Percentiles rank a stretch among this genome's conserved stretches.
Conservation (phyloP, 2,888 invertebrate species). For the Synergus gifuensis region DNA sequence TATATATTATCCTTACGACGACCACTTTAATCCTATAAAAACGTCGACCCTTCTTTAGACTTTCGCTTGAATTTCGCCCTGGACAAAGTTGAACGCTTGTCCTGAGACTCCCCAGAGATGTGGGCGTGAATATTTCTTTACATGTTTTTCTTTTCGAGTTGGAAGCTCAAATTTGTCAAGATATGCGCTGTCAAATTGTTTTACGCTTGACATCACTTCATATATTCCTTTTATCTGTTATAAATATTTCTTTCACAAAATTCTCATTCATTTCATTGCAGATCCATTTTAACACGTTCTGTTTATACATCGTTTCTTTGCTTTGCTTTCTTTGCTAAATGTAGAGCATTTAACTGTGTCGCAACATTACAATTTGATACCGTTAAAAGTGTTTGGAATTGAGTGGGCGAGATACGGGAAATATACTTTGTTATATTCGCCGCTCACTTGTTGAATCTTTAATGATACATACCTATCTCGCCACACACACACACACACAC, state of each 20-base stretch:
- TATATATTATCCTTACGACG: not conserved
- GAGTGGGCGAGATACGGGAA: not conserved
- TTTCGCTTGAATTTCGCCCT: constrained; percentile 6
- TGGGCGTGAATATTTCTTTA: constrained; percentile 16
- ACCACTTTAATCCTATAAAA: constrained; percentile 22
- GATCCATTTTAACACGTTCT: not conserved
- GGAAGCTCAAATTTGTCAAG: not conserved
- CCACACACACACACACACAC: not conserved
- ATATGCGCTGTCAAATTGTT: not conserved
- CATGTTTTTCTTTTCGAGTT: not conserved
- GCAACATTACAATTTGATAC: not conserved
- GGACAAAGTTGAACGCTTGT: not conserved
- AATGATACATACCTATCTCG: not conserved
- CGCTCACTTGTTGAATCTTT: not conserved
- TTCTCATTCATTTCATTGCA: not conserved
- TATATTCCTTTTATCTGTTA: too few species aligned
- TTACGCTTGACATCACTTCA: not conserved
- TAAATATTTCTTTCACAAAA: too few species aligned
- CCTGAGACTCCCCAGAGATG: not conserved
- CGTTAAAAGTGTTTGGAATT: not conserved
- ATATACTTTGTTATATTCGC: not conserved
- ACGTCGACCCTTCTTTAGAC: not conserved
- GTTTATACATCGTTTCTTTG: not conserved
- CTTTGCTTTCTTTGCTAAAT: not conserved
- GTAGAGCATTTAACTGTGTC: not conserved